Conservation (phyloP, 2,113 vertebrate species). For the Esox niger region DNA sequence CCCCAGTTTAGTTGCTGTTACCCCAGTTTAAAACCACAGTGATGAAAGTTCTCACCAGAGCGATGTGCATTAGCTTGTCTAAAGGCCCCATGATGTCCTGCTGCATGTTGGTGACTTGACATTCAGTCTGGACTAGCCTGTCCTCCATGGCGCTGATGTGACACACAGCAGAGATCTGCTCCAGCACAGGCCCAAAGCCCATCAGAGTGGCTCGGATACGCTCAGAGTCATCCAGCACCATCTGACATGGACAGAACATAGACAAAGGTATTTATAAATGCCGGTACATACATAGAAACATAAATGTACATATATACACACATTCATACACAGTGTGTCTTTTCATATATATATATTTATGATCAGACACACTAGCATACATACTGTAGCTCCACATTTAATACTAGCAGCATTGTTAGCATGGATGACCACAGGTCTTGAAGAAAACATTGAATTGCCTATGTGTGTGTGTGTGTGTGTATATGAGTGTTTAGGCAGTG, state of each 20-base stretch:
- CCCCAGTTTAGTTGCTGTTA: too few species aligned
- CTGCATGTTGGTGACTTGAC: slow-evolving; percentile 74
- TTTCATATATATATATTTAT: too few species aligned
- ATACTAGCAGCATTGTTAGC: too few species aligned
- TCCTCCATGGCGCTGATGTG: slow-evolving; percentile 71
- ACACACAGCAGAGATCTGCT: slow-evolving; percentile 79
- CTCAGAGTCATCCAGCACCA: slow-evolving; percentile 86
- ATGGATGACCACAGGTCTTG: too few species aligned
- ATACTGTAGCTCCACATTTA: too few species aligned
- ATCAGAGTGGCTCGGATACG: slow-evolving; percentile 78
- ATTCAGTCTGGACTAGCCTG: slow-evolving; percentile 64
- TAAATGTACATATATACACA: not conserved
- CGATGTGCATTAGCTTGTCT: slow-evolving; percentile 75
- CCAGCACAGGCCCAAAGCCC: slow-evolving; percentile 68
- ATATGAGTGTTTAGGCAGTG: not conserved
- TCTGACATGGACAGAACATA: slow-evolving; percentile 55
- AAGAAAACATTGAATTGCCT: too few species aligned
- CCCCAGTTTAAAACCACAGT: too few species aligned
- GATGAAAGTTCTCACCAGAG: slow-evolving; percentile 70
- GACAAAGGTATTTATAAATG: not conserved
- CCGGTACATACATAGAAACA: not conserved
- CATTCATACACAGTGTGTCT: too few species aligned
- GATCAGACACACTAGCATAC: too few species aligned
- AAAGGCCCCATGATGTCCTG: slow-evolving; percentile 72
- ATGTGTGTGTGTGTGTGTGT: not conserved